Percentiles rank a stretch among this genome's conserved stretches.
phyloP scores from a whole-genome alignment of 2,888 invertebrate genomes.

The Ornithoptera priamus region DNA sequence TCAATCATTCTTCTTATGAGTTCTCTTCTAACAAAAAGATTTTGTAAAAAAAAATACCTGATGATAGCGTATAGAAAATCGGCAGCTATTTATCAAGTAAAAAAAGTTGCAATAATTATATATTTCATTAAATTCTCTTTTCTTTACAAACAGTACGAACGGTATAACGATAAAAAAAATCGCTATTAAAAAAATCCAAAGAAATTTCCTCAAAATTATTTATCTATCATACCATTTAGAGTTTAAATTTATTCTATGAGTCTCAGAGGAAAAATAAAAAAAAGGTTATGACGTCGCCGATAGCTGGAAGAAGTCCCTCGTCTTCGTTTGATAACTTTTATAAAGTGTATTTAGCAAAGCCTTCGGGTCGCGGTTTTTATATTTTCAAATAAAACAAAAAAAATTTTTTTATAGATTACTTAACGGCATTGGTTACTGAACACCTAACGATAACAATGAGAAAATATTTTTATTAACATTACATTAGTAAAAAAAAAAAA shows the following conservation, averaged over 20 bases:
- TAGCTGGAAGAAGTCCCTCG: constrained; percentile 21
- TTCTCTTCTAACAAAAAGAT: too few species aligned
- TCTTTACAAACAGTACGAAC: background rate
- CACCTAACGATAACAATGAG: background rate
- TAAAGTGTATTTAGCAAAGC: background rate
- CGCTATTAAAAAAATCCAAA: background rate
- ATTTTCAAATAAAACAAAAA: background rate
- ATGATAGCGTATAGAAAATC: too few species aligned
- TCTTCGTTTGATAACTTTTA: constrained; percentile 5
- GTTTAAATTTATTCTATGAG: constrained; percentile 26
- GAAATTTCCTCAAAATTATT: background rate
- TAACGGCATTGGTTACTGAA: background rate
- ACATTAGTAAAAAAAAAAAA: too few species aligned
- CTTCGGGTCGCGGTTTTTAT: background rate
- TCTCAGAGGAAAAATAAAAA: constrained; percentile 3
- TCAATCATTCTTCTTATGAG: too few species aligned
- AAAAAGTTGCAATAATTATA: too few species aligned
- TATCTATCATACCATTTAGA: background rate
- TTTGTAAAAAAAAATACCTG: too few species aligned
- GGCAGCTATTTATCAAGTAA: too few species aligned
- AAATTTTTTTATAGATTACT: background rate
- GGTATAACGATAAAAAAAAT: background rate
- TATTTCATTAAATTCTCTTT: too few species aligned
- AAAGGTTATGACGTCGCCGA: constrained; percentile 13
- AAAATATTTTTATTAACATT: too few species aligned